Evolutionary conservation across 2,888 invertebrate genomes (phyloP), one percentile per base, ranked within the genome.

Genomic region (Lasioglossum calceatum): DNA sequence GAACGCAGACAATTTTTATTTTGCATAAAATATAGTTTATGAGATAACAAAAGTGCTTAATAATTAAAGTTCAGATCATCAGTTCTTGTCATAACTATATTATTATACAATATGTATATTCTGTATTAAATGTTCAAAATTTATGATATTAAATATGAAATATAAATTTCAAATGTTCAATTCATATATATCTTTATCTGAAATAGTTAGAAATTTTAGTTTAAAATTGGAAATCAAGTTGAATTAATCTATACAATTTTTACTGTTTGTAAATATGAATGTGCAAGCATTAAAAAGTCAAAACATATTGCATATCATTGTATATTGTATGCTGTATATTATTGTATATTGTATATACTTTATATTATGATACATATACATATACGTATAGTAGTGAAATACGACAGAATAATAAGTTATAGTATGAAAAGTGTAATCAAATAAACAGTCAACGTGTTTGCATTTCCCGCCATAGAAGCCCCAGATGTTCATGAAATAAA

Each of bases 401-500:
- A 73, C 8, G 12, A 58, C 1, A n/a, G 73, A 61, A 61, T 27
- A 44, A 61, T 42, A 32, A 32, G 61, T 64, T 32, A 16, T 5
- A n/a, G 36, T 7, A 32, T 70, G 42, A 70, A 74, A 19, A 42
- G n/a, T 70, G n/a, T 23, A 70, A 58, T 32, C 19, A 23, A 74
- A 42, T 70, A 42, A 47, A 76, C 71, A 71, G 71, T 61, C 54
- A 71, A 79, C 74, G 42, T 42, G 71, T 71, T 44, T 64, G 70
- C n/a, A 23, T 78, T 42, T 42, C 23, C 70, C 23, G 44, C 44
- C 39, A 50, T 16, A 44, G 50, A 82, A 61, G 39, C 27, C 10
- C 44, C 79, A 78, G 78, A 78, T 82, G 79, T 80, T 79, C 79
- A 54, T 36, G 82, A 80, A 78, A 78, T 85, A 85, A 85, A 87